Conservation (phyloP, 2,113 vertebrate genomes). For the Hippotragus niger region DNA sequence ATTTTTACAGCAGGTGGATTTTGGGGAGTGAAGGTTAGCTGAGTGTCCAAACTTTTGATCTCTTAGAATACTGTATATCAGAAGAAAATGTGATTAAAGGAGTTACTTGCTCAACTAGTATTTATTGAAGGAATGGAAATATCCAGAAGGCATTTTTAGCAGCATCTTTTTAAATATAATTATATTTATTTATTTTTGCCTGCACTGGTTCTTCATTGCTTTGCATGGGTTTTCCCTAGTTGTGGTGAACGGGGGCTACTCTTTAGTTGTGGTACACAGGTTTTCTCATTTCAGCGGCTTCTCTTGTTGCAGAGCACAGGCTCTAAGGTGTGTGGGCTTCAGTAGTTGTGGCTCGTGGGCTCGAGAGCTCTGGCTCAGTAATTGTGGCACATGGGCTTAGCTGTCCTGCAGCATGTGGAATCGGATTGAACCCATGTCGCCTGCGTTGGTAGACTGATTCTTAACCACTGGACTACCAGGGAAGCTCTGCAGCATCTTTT, state of each 20-base stretch:
- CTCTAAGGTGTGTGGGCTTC: background rate
- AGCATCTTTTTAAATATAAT: background rate
- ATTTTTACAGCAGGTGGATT: background rate
- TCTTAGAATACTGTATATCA: background rate
- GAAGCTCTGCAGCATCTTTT: background rate
- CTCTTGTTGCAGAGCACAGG: background rate
- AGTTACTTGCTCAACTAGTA: conserved; percentile 9
- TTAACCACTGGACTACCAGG: background rate
- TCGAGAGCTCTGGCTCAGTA: background rate
- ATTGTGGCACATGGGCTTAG: background rate
- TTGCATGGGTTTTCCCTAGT: background rate
- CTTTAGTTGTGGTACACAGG: background rate
- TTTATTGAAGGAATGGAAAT: background rate
- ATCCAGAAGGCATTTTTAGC: background rate
- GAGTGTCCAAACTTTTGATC: background rate
- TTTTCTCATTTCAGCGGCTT: background rate
- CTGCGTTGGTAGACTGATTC: background rate
- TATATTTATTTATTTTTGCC: background rate
- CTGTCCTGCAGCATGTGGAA: background rate
- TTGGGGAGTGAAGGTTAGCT: background rate
- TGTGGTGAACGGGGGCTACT: background rate
- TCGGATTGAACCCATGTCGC: background rate
- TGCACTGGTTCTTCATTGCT: background rate
- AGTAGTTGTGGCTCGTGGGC: background rate
- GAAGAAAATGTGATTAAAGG: background rate